These are phyloP conservation scores for Nezara viridula DNA, from an alignment of 2,888 invertebrate genomes.

Conservation along the genomic window DNA sequence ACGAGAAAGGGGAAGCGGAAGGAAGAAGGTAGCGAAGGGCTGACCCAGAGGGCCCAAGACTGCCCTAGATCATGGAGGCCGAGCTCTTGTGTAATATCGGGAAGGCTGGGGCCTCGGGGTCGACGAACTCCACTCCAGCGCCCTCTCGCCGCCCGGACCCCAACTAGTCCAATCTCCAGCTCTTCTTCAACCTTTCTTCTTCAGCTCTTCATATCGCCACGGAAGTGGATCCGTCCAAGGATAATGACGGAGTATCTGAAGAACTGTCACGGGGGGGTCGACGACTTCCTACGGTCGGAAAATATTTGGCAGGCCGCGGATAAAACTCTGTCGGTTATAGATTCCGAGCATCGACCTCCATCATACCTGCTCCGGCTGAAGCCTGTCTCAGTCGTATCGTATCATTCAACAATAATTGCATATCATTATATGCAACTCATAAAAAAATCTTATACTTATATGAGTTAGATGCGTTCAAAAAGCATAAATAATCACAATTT, in stretches of 20 bases:
- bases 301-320: not conserved
- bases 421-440: no score
- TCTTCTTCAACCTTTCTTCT: conserved; percentile 45
- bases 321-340: not conserved
- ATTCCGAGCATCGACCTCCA: conserved; percentile 5
- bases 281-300: not conserved
- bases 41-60: conserved; percentile 37
- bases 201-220: conserved; percentile 19
- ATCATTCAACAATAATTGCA: no score
- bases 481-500: no score
- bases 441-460: no score
- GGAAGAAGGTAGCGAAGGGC: not conserved
- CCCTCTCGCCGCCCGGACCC: conserved; percentile 42
- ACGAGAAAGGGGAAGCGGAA: no score
- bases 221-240: not conserved
- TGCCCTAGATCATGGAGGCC: conserved; percentile 54
- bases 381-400: not conserved
- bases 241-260: not conserved
- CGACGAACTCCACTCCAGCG: not conserved
- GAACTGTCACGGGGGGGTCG: not conserved
- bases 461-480: no score
- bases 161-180: not conserved
- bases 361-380: not conserved
- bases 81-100: conserved; percentile 50
- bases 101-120: not conserved